Conservation (phyloP, 2,888 invertebrate species). For the Scelioninae gen. 2 region DNA sequence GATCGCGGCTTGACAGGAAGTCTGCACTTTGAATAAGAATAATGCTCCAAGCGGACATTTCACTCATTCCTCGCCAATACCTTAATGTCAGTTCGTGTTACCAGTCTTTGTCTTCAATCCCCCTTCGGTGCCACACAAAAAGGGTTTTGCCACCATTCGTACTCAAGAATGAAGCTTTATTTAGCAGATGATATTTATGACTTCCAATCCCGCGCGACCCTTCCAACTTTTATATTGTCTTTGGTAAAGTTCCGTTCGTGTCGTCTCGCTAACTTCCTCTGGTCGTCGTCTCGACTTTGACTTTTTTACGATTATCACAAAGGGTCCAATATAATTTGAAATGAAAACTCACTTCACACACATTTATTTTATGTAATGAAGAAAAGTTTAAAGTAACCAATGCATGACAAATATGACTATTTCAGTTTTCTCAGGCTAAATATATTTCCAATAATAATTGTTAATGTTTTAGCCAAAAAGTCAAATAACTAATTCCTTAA, state of each 20-base stretch:
- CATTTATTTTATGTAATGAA: no score
- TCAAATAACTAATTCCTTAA: no score
- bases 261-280: slow-evolving; percentile 47
- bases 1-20: slow-evolving; percentile 53
- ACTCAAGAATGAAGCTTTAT: slow-evolving; percentile 73
- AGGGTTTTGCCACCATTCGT: slow-evolving; percentile 67
- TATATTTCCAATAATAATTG: no score
- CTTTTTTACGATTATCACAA: slow-evolving; percentile 1
- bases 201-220: slow-evolving; percentile 70
- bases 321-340: no score
- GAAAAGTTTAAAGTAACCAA: no score
- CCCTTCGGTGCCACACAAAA: slow-evolving; percentile 64
- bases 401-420: no score
- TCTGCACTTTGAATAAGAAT: slow-evolving; percentile 56
- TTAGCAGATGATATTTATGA: slow-evolving; percentile 75
- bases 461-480: no score
- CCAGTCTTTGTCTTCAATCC: slow-evolving; percentile 70
- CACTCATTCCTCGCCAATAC: slow-evolving; percentile 64
- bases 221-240: slow-evolving; percentile 72
- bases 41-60: slow-evolving; percentile 49
- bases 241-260: slow-evolving; percentile 66
- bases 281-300: slow-evolving; percentile 9
- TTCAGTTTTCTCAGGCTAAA: no score
- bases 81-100: slow-evolving; percentile 69
- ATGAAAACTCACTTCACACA: no score